A percentile compares a stretch with the other conserved stretches of the same genome.
Conservation (phyloP, 2,797 vertebrate genomes). For the Crenichthys baileyi region DNA sequence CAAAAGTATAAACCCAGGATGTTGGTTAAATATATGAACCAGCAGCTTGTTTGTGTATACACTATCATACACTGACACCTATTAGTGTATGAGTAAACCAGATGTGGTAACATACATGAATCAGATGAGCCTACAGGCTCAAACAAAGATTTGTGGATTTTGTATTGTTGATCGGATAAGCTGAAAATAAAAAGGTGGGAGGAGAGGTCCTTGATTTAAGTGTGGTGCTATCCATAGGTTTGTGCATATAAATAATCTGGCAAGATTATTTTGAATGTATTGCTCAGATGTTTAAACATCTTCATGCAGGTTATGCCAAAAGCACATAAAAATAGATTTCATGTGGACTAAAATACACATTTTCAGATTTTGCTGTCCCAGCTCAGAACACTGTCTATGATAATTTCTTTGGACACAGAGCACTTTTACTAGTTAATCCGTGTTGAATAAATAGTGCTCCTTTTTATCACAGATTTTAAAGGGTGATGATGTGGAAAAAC, state of each 20-base stretch:
- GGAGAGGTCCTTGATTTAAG: slow-evolving; percentile 57
- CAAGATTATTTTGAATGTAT: slow-evolving; percentile 37
- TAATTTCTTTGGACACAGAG: neutral
- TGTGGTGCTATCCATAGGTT: slow-evolving; percentile 54
- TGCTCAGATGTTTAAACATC: slow-evolving; percentile 18
- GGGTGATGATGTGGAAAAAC: slow-evolving; percentile 58
- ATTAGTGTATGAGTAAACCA: slow-evolving; percentile 57
- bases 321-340: slow-evolving; percentile 5
- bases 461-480: slow-evolving; percentile 57
- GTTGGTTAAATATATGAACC: too few species aligned
- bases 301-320: slow-evolving; percentile 27
- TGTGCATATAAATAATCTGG: slow-evolving; percentile 44
- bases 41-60: neutral
- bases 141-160: slow-evolving; percentile 52
- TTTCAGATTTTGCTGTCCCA: neutral
- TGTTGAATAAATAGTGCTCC: slow-evolving; percentile 51
- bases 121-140: slow-evolving; percentile 28
- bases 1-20: too few species aligned
- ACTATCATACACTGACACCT: slow-evolving; percentile 14
- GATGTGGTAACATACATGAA: slow-evolving; percentile 56
- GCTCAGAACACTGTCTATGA: slow-evolving; percentile 9
- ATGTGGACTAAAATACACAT: neutral
- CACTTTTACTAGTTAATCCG: slow-evolving; percentile 6
- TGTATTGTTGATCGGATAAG: slow-evolving; percentile 48
- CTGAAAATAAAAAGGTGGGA: slow-evolving; percentile 53